Evolutionary conservation across 2,888 invertebrate genomes (phyloP), one percentile per base, ranked within the genome.

Genomic region (Uropetala carovei): DNA sequence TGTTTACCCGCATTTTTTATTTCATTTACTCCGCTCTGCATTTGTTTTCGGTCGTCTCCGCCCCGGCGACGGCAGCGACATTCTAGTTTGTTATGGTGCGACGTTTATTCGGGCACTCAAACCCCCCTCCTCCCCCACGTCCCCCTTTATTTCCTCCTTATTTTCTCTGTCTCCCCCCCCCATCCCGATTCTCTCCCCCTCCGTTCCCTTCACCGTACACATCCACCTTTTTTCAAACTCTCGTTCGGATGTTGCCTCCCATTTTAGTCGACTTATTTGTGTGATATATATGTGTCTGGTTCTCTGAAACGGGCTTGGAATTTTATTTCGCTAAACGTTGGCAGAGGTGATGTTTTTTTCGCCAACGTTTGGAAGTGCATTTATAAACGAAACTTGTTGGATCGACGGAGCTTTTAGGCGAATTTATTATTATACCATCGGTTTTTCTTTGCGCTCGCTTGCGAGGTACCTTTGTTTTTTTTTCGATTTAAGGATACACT

Each of bases 1-100:
- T 89, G 89, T 89, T 89, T 89, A 89, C 89, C n/a, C 89, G 89
- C 30, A 68, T 89, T 89, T 89, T 89, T 89, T 89, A 89, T 89
- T 89, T 89, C 89, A 89, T 89, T 89, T 89, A 89, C 89, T 89
- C 89, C 89, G 64, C 43, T n/a, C 89, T n/a, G 64, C 89, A 89
- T 89, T 89, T 89, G 89, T 89, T 89, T 89, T 89, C 43, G 89
- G 89, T 89, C 89, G 64, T 89, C 89, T 89, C 89, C 86, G 82
- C 18, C 82, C 43, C n/a, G 16, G 30, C 82, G 16, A 30, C 30
- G 30, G 27, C 58, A 86, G 86, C 86, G 86, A 64, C 89, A n/a
- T 68, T 64, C 64, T n/a, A 89, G 64, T 89, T 89, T 60, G 86
- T 86, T 86, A 86, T 86, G 43, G 64, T 64, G 64, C 30, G 8